Conservation (phyloP, 2,888 invertebrate genomes). For the Eurytoma californica region DNA sequence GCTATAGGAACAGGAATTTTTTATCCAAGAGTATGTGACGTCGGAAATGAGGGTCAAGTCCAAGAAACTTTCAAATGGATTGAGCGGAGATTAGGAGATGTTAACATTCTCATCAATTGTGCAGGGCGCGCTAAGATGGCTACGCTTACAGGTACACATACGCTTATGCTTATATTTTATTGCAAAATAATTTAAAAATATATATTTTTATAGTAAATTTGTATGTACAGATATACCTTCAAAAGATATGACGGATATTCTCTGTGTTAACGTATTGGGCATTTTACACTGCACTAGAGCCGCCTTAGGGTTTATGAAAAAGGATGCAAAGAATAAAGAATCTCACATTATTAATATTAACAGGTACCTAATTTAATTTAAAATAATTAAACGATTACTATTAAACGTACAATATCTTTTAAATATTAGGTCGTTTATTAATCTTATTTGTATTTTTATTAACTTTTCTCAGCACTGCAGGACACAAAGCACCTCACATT, state of each 20-base stretch:
- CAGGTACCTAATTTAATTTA: conserved; percentile 57
- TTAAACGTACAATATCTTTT: too few species aligned
- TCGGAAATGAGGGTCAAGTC: conserved; percentile 67
- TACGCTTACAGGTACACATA: conserved; percentile 5
- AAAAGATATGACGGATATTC: conserved; percentile 43
- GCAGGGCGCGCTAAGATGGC: conserved; percentile 63
- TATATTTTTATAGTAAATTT: not conserved
- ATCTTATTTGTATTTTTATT: too few species aligned
- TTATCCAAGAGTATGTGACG: conserved; percentile 63
- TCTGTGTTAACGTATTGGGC: conserved; percentile 65
- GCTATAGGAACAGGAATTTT: conserved; percentile 63
- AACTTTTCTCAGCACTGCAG: conserved; percentile 67
- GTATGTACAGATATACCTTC: conserved; percentile 6
- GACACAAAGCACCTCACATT: conserved; percentile 73
- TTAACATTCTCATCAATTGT: conserved; percentile 72
- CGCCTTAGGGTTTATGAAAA: conserved; percentile 63
- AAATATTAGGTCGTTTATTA: too few species aligned
- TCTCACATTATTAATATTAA: conserved; percentile 65
- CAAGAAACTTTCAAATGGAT: conserved; percentile 66
- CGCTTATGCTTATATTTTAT: not conserved
- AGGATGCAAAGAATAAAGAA: conserved; percentile 57
- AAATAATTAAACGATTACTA: too few species aligned
- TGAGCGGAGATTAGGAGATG: conserved; percentile 66
- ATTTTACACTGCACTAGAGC: conserved; percentile 62
- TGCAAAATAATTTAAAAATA: too few species aligned